Base-by-base conservation (phyloP, 2,113 vertebrate species). In the Varanus salvator region DNA sequence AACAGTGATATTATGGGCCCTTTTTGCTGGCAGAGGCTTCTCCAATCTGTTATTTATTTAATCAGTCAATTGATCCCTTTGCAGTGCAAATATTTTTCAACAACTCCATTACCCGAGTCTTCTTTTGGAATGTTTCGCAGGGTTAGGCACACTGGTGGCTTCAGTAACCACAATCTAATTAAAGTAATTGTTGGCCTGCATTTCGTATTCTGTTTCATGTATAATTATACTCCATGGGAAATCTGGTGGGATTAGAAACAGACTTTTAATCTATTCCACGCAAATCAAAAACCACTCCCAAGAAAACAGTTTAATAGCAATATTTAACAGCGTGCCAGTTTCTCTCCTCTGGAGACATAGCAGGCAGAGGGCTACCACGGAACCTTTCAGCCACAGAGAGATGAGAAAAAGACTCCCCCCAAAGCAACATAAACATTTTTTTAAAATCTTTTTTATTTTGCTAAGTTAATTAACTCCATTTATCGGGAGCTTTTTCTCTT, bases 111-210 rank as follows among this genome's bases (percentile, higher is more conserved):
- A 84, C 75, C 91, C 87, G 64, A 80, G 80, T 90, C 86, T 91
- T 93, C 57, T 27, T 60, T 93, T 86, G 75, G 31, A 87, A 57
- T 88, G 90, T 54, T 93, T 88, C 88, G 82, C 90, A 91, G 77
- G 94, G 89, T 91, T 90, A 80, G 68, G 66, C 88, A 93, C 88
- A 57, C 52, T 93, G 95, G 90, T 93, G 94, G 91, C 88, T 95
- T 95, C 92, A 95, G 92, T 94, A 95, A 94, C 93, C 64, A 93
- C 93, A 88, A 92, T 94, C 95, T 97, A 96, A 96, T 96, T 97
- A 95, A 95, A 96, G 93, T 95, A 97, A 97, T 94, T 96, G 94
- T 96, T 96, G 96, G 95, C 96, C 95, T 95, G 92, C 94, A 96
- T 97, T 97, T 94, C 86, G 94, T 95, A 95, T 95, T 97, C 95